phyloP scores from a whole-genome alignment of 2,888 invertebrate species.

The Diplolepis rosae region DNA sequence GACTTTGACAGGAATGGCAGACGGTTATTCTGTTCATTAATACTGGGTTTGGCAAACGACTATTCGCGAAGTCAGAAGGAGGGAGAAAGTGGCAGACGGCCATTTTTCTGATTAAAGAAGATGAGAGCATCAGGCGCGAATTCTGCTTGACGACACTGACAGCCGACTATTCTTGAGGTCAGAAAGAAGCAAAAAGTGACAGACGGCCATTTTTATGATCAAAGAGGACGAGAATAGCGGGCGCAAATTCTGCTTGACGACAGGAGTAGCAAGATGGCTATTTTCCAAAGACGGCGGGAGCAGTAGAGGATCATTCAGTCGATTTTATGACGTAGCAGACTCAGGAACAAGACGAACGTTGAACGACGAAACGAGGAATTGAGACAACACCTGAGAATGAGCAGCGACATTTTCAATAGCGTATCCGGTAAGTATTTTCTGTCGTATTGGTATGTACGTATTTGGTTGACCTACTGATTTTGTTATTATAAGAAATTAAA shows the following conservation, averaged over 20 bases:
- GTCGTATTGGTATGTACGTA: no score
- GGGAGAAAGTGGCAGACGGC: not conserved
- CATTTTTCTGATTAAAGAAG: not conserved
- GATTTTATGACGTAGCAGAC: no score
- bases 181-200: not conserved
- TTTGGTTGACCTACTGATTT: no score
- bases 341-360: not conserved
- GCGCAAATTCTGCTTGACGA: no score
- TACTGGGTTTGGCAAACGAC: no score
- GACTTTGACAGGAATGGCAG: no score
- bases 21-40: no score
- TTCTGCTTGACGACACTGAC: not conserved
- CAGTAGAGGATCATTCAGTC: no score
- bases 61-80: no score
- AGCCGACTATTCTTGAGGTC: no score
- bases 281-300: no score
- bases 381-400: not conserved
- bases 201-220: not conserved
- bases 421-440: not conserved
- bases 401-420: not conserved
- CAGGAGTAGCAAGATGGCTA: no score
- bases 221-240: not conserved
- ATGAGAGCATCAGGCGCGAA: not conserved
- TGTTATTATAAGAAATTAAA: slow-evolving; percentile 3
- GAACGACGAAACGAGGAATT: not conserved